These are phyloP conservation scores for Pheosia gnoma DNA, from an alignment of 2,888 invertebrate species.

Conservation along the genomic window DNA sequence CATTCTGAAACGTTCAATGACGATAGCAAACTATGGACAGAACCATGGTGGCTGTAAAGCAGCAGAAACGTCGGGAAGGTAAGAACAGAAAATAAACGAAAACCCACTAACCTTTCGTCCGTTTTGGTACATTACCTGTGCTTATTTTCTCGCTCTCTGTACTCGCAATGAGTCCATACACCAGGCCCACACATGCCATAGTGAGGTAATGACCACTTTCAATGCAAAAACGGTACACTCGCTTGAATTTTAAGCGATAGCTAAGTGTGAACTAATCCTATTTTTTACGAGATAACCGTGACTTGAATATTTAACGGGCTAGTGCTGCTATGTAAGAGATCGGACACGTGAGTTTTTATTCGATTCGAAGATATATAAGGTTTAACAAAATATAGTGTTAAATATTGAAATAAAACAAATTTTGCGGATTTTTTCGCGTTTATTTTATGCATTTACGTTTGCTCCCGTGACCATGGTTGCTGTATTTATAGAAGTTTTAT, in stretches of 20 bases:
- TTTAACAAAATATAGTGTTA: no score
- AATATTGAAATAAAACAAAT: no score
- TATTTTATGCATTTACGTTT: no score
- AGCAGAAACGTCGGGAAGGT: no score
- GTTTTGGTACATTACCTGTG: neutral
- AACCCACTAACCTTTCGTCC: no score
- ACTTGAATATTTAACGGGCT: conserved; percentile 61
- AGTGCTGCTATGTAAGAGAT: conserved; percentile 42
- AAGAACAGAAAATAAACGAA: no score
- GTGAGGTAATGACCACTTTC: conserved; percentile 68
- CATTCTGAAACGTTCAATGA: no score
- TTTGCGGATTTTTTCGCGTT: no score
- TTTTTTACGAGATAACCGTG: conserved; percentile 69
- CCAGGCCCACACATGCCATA: conserved; percentile 43
- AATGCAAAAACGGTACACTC: conserved; percentile 65
- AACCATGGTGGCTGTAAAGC: no score
- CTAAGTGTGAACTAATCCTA: conserved; percentile 77
- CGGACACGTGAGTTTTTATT: conserved; percentile 26
- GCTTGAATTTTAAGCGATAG: conserved; percentile 67
- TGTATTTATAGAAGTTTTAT: no score
- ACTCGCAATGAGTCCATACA: conserved; percentile 36
- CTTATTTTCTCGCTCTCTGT: conserved; percentile 10
- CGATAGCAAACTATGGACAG: no score
- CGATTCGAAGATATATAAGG: neutral
- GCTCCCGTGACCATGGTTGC: no score